Percentiles rank a stretch among this genome's conserved stretches.
phyloP scores from a whole-genome alignment of 1,140 invertebrate genomes.

The Arion vulgaris region DNA sequence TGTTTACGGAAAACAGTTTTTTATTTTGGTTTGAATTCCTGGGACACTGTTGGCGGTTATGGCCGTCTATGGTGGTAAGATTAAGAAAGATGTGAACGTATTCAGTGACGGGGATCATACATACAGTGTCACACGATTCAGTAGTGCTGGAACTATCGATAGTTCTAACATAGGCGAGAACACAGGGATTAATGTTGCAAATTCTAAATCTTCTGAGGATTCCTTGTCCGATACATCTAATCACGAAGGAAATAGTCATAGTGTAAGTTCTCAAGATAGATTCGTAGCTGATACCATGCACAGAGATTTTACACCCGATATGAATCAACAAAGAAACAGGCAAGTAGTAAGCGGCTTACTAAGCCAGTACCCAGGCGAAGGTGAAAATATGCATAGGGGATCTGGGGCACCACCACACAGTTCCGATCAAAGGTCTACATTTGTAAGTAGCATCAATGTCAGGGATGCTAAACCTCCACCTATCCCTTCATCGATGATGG shows the following conservation, averaged over 20 bases:
- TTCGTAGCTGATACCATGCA: not conserved
- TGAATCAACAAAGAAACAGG: not conserved
- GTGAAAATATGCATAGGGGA: slow-evolving; percentile 1
- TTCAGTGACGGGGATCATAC: slow-evolving; percentile 19
- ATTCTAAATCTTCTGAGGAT: not conserved
- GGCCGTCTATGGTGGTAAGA: slow-evolving; percentile 12
- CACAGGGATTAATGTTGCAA: not conserved
- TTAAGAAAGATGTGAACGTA: slow-evolving; percentile 25
- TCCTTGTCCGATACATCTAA: not conserved
- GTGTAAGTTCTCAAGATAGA: not conserved
- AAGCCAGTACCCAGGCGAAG: not conserved
- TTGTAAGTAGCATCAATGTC: slow-evolving; percentile 23
- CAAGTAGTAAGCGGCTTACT: not conserved
- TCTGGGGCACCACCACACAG: not conserved
- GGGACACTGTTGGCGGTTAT: slow-evolving; percentile 14
- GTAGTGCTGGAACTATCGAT: not conserved
- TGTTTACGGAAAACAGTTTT: not conserved
- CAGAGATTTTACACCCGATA: not conserved
- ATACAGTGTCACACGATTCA: slow-evolving; percentile 21
- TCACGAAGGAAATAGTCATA: not conserved
- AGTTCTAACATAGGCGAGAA: too few relatives aligned
- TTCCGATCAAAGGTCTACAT: slow-evolving; percentile 25
- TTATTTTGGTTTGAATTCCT: not conserved
- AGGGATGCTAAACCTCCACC: slow-evolving; percentile 33
- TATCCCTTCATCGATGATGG: slow-evolving; percentile 45